Evolutionary conservation across 1,140 invertebrate genomes (phyloP), one percentile per base, ranked within the genome.

Genomic region (Drosophila ficusphila): DNA sequence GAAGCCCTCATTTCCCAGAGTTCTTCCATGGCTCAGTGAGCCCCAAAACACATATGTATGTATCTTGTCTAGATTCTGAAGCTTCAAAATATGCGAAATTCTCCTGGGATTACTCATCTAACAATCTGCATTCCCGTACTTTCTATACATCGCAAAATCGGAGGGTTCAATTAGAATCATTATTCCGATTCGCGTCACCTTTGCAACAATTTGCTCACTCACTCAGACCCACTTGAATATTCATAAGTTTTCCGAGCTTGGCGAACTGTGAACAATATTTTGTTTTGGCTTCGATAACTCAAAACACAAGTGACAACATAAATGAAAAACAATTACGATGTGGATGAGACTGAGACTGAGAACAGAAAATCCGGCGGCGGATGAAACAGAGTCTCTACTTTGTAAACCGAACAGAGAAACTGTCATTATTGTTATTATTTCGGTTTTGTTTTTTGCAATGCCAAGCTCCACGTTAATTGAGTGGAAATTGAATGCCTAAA

Each of bases 391-490:
- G 69, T 69, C 14, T 27, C 12, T 16, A 21, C 52, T 46, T 70
- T 70, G 46, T 25, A n/a, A n/a, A 21, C 42, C 31, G 11, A 27
- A 33, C 14, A 53, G 33, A 29, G 56, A 3, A 49, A 71, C 53
- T 56, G 46, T 64, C 58, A 47, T 51, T 61, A 60, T 52, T 60
- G 29, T 46, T 38, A 34, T 47, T 57, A 47, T 57, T 33, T 31
- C 23, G 36, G 47, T 72, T 48, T 73, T 29, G 12, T 44, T 53
- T 73, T 73, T 56, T 25, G 64, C 49, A 56, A 67, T 48, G 42
- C 44, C 52, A 31, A 76, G 61, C 49, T 58, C 65, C 62, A 76
- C 67, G 76, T 57, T 85, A 86, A 86, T 76, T 76, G 67, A 85
- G 54, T 54, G 68, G 44, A 31, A 64, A 67, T 39, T 58, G 25